Evolutionary conservation across 1,140 invertebrate genomes (phyloP), one percentile per base, ranked within the genome.

Genomic region (Polypedilum pembai): DNA sequence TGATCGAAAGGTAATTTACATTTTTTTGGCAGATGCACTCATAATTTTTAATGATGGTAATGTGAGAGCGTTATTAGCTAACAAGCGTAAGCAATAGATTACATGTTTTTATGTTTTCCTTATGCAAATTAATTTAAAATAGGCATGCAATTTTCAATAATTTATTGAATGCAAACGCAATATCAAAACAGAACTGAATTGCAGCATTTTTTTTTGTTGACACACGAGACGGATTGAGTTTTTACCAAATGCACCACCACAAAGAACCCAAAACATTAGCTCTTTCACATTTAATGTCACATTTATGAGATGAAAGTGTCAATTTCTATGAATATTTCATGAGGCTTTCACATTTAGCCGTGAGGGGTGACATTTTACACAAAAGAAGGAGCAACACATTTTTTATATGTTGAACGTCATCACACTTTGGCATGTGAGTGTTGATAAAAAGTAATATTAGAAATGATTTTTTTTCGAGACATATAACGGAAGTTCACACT

Each of bases 81-180:
- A 56, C 45, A 56, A 56, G 45, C 45, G n/a, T 56, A 56, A 56
- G 45, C 45, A 56, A 56, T 56, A 56, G 45, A 56, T 12, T 56
- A 12, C n/a, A n/a, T 12, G 45, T 12, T 56, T 56, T 56, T n/a
- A 56, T 56, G 45, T 56, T 56, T 56, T 56, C 45, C 12, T n/a
- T 56, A 56, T 56, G 45, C n/a, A 56, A 56, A 56, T 56, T 56
- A 12, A 15, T 45, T n/a, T n/a, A 56, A 56, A 56, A 56, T 56
- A 56, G 45, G 45, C 45, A 56, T 56, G 45, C 45, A n/a, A 56
- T 56, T 56, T n/a, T 56, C n/a, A 56, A 56, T 56, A 56, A 56
- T 56, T 56, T 56, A 56, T 56, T 5, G 45, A 56, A n/a, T 56
- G 45, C n/a, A 56, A 33, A 56, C n/a, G 45, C 45, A n/a, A 56